These are phyloP conservation scores for Pitangus sulphuratus DNA, from an alignment of 2,797 vertebrate species.

Conservation along the genomic window DNA sequence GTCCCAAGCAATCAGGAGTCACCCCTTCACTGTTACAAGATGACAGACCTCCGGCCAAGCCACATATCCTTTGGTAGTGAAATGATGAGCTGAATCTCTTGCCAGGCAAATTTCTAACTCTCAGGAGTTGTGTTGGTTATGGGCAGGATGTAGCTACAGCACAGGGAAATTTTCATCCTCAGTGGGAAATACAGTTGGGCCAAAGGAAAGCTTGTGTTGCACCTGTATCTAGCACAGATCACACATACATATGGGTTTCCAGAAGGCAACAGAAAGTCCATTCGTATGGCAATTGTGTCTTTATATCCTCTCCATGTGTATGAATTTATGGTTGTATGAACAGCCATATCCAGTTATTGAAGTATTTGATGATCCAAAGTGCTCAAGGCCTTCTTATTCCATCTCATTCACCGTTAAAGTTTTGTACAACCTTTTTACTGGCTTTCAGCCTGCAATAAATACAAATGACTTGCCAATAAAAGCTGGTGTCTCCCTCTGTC, in stretches of 20 bases:
- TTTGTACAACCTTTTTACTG: neutral
- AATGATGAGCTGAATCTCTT: neutral
- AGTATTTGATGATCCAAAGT: constrained; percentile 27
- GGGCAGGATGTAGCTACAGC: neutral
- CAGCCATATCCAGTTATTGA: constrained; percentile 26
- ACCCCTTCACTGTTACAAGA: neutral
- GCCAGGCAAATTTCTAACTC: neutral
- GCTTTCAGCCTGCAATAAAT: constrained; percentile 7
- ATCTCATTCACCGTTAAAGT: neutral
- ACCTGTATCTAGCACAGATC: neutral
- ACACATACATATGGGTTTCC: neutral
- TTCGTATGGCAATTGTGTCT: constrained; percentile 5
- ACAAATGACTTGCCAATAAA: constrained; percentile 11
- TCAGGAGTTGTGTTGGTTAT: neutral
- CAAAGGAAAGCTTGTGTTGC: neutral
- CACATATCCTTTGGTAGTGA: neutral
- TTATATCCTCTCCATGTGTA: constrained; percentile 28
- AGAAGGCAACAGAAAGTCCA: constrained; percentile 3
- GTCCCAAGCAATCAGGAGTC: neutral
- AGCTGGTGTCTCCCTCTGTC: neutral
- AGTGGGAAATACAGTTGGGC: neutral
- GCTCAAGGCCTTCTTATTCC: neutral
- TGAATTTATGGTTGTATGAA: constrained; percentile 29
- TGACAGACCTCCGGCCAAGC: neutral
- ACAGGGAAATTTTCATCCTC: neutral